Percentiles rank a stretch among this genome's conserved stretches.
Evolutionary conservation across 23 tunicate genomes (phyloP).

Genomic region (Ciona savignyi): DNA sequence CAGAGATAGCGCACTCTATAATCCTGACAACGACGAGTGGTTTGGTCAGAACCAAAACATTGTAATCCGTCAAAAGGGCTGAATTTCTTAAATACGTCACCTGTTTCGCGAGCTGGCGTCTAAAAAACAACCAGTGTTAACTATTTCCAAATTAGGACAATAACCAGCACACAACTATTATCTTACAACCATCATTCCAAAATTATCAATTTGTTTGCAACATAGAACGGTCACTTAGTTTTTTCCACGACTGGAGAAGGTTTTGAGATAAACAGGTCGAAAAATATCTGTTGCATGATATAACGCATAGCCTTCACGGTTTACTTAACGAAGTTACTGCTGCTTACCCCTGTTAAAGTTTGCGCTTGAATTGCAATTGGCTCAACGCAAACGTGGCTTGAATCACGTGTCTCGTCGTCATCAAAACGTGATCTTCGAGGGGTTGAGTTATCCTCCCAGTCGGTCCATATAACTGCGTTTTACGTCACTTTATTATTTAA

Average conservation of each 20-base stretch:
- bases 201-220: too few species aligned
- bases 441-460: constrained; percentile 41
- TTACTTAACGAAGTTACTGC: too few species aligned
- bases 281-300: too few species aligned
- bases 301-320: too few species aligned
- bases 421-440: constrained; percentile 23
- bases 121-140: constrained; percentile 6
- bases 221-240: too few species aligned
- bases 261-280: too few species aligned
- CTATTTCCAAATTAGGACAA: too few species aligned
- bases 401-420: constrained; percentile 25
- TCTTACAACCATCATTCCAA: too few species aligned
- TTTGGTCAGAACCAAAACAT: constrained; percentile 62
- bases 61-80: constrained; percentile 42
- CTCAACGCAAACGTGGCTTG: constrained; percentile 27
- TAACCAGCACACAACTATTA: too few species aligned
- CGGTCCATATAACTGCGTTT: constrained; percentile 34
- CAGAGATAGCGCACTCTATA: constrained; percentile 72
- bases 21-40: constrained; percentile 18
- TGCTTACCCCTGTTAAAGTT: constrained; percentile 25
- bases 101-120: constrained; percentile 80
- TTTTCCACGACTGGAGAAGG: too few species aligned
- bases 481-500: neutral
- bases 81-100: constrained; percentile 67
- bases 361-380: constrained; percentile 87